Evolutionary conservation across 2,888 invertebrate genomes (phyloP), one percentile per base, ranked within the genome.

Genomic region (Antheraea yamamai): DNA sequence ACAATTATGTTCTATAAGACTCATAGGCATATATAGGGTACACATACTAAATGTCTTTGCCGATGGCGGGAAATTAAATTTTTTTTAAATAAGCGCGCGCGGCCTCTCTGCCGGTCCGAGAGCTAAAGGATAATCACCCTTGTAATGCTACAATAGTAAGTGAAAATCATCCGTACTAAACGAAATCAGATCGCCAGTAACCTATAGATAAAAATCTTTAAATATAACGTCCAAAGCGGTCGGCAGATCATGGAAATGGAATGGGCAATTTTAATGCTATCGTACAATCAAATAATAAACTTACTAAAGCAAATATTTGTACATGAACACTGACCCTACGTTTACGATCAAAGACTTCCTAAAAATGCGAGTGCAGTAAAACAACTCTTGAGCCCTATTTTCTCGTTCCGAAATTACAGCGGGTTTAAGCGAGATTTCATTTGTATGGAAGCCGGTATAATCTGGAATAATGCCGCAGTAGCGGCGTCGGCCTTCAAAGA

Each of bases 361-460:
- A 84, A 87, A 87, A 91, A 91, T 91, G 90, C 85, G 90, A 91
- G 88, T 91, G 90, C 90, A 92, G 88, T 92, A 90, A 92, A 92
- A 91, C 89, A 91, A 91, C 89, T 91, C 92, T 88, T 90, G 88
- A 92, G 91, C 91, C 92, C 92, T 93, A 93, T 94, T 93, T 93
- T 87, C 91, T 91, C 91, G 89, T 92, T 92, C 91, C 92, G 87
- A 94, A 94, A 94, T 92, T 94, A 94, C 94, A 93, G 91, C 92
- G 92, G 90, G 89, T 93, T 94, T 94, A 94, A 94, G 93, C 91
- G 93, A 93, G 94, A 93, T 94, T 94, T 95, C 94, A 93, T 94
- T 95, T 94, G 94, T 94, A 94, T 94, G 88, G 92, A 89, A 92
- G 91, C 92, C 87, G 90, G 91, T 87, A 94, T 95, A 95, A 94